A percentile compares a stretch with the other conserved stretches of the same genome.
Conservation (phyloP, 2,113 vertebrate species). For the Lucifuga dentata region DNA sequence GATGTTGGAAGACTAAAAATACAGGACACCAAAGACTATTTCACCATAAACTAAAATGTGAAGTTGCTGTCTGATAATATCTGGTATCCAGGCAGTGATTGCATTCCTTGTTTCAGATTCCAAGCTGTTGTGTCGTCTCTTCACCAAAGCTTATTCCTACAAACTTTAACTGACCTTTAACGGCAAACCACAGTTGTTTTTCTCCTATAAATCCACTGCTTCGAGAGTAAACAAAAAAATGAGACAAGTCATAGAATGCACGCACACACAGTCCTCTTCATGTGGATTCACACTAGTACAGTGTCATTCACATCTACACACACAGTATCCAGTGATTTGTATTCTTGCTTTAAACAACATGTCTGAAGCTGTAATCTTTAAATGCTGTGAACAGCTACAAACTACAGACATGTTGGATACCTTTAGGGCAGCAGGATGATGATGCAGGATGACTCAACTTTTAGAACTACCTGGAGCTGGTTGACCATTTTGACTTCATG, state of each 20-base stretch:
- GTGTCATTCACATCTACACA: slow-evolving; percentile 40
- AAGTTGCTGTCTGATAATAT: slow-evolving; percentile 39
- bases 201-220: slow-evolving; percentile 59
- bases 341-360: background rate
- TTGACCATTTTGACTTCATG: slow-evolving; percentile 41
- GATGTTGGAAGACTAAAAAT: slow-evolving; percentile 7
- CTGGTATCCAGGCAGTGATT: slow-evolving; percentile 41
- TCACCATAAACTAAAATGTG: slow-evolving; percentile 16
- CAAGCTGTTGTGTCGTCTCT: slow-evolving; percentile 53
- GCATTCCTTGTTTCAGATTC: slow-evolving; percentile 48
- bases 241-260: slow-evolving; percentile 30
- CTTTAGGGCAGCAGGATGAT: background rate
- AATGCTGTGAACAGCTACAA: slow-evolving; percentile 35
- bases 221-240: slow-evolving; percentile 60
- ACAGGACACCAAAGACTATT: background rate
- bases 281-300: slow-evolving; percentile 8
- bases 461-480: slow-evolving; percentile 35
- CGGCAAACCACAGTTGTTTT: slow-evolving; percentile 42
- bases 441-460: slow-evolving; percentile 13
- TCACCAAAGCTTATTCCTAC: slow-evolving; percentile 30
- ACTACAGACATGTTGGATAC: background rate
- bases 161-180: slow-evolving; percentile 69
- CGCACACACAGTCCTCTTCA: slow-evolving; percentile 2
- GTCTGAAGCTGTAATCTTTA: slow-evolving; percentile 47
- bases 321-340: slow-evolving; percentile 21